Base-by-base conservation (phyloP, 2,113 vertebrate species). In the Nycticryphes semicollaris region DNA sequence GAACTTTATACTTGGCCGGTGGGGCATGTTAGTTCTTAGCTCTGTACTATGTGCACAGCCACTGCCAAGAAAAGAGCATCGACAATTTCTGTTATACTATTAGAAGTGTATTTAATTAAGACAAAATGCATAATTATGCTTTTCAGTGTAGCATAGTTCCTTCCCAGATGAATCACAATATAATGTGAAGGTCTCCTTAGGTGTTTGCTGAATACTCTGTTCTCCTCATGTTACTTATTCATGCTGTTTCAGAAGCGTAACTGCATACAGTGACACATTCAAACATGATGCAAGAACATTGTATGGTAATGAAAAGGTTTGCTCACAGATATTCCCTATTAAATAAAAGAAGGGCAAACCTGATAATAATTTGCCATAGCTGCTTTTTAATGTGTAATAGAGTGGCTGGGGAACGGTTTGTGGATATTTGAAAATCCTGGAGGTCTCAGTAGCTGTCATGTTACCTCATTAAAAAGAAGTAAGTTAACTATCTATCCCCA, bases 31-130 rank as follows among this genome's bases (percentile, higher is more conserved):
- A 48, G 21, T 86, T 90, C 30, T 73, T n/a, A 27, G 30, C 18
- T 85, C 60, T 56, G 45, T 91, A 10, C 64, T 60, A 39, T 48
- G 27, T 35, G 50, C 62, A 21, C 39, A 72, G 31, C 41, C 54
- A 27, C 54, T 84, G 83, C 68, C 54, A 90, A 39, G 30, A 60
- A 60, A 56, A 86, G 59, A 80, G 23, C 30, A 30, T 18, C 60
- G 54, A 31, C 9, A 3, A 30, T 86, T 84, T 73, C 67, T 91
- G 24, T 84, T 74, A 31, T 16, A 57, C 21, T 81, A 14, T 57
- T 84, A 80, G 81, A 14, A 90, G 21, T 30, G 62, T 76, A 87
- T 69, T 92, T 86, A 94, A 79, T 90, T 88, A 66, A 92, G 39
- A 25, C 33, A 80, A 89, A 91, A 77, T 57, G 5, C 59, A 41